These are phyloP conservation scores for Xiphophorus couchianus DNA, from an alignment of 2,113 vertebrate genomes.

Conservation along the genomic window DNA sequence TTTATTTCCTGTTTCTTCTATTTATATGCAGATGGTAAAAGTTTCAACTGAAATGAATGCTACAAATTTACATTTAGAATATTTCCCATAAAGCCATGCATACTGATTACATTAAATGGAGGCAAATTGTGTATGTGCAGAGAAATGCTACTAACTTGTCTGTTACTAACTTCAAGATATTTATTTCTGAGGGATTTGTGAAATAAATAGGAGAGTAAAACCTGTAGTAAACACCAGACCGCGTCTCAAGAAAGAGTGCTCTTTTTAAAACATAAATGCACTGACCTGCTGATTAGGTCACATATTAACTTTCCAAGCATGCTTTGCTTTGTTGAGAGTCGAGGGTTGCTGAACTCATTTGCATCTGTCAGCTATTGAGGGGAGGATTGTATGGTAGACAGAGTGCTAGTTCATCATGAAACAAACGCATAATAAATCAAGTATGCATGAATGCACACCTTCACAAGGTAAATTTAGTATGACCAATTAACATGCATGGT, in stretches of 20 bases:
- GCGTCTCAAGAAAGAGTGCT: not conserved
- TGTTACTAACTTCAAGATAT: not conserved
- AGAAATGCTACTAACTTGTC: not conserved
- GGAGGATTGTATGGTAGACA: not conserved
- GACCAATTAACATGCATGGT: not conserved
- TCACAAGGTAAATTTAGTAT: not conserved
- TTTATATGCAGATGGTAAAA: not conserved
- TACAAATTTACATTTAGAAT: not conserved
- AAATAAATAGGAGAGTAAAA: not conserved
- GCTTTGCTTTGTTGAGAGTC: not conserved
- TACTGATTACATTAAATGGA: not conserved
- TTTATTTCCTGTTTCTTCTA: not conserved
- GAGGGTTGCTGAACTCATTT: not conserved
- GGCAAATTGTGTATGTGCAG: not conserved
- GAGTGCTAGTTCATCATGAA: not conserved
- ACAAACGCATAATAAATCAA: not conserved
- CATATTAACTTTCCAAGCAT: not conserved
- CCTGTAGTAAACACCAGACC: not conserved
- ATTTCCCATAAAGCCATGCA: not conserved
- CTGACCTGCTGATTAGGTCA: not conserved
- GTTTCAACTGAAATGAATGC: not conserved
- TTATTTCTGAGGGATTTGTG: not conserved
- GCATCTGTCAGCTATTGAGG: not conserved
- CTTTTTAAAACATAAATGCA: not conserved
- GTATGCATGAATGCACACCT: not conserved